Evolutionary conservation across 2,113 vertebrate genomes (phyloP).

Genomic region (Elephantulus edwardii): DNA sequence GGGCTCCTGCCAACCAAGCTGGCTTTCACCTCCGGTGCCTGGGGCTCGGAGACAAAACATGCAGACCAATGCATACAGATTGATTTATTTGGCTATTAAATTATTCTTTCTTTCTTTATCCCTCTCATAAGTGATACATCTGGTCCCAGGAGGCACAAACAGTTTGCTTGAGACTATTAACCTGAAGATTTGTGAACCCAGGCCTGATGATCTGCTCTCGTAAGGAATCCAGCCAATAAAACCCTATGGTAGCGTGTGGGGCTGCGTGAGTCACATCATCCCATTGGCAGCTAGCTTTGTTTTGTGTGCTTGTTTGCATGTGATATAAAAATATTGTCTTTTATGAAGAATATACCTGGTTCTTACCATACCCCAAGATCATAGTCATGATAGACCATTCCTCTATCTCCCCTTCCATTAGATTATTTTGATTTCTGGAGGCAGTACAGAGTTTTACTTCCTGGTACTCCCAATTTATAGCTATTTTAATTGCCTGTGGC

Average conservation of each 20-base stretch:
- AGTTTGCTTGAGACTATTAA: too few relatives aligned
- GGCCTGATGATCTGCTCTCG: too few relatives aligned
- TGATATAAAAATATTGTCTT: background rate
- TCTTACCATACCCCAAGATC: background rate
- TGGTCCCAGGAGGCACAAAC: too few relatives aligned
- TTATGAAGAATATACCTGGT: background rate
- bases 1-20: background rate
- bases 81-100: background rate
- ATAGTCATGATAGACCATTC: background rate
- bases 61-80: background rate
- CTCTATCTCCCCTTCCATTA: background rate
- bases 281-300: too few relatives aligned
- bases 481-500: background rate
- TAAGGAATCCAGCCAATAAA: too few relatives aligned
- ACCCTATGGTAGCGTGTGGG: too few relatives aligned
- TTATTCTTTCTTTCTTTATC: background rate
- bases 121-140: background rate
- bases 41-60: background rate
- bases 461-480: constrained; percentile 4
- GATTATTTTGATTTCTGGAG: constrained; percentile 44
- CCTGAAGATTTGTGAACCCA: too few relatives aligned
- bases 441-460: background rate
- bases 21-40: background rate
- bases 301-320: too few relatives aligned
- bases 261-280: too few relatives aligned